Base-by-base conservation (phyloP, 1,140 invertebrate genomes). In the Drosophila teissieri region DNA sequence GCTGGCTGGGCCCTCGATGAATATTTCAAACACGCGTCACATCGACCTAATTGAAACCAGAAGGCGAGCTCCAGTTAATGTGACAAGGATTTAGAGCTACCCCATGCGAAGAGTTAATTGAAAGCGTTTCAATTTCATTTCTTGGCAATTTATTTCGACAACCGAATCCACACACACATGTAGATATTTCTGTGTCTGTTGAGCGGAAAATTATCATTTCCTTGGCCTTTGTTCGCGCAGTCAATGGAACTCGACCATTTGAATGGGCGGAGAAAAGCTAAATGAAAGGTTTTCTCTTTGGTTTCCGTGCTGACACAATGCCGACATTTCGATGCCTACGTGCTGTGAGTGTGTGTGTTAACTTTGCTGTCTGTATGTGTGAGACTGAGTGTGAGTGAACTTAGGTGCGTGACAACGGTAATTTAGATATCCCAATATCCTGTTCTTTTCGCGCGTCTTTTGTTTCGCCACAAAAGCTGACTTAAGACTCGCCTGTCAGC, bases 161-260 rank as follows among this genome's bases (percentile, higher is more conserved):
- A 36, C 24, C 60, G 10, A 65, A 37, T 64, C 31, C 45, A 4
- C 17, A 49, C 11, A 45, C 22, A 36, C 36, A 37, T 54, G 52
- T 46, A 40, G 17, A 36, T 58, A 60, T 46, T 42, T 24, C 37
- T 61, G 44, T 48, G 53, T 36, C 46, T 88, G 68, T 75, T 78
- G 60, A 73, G 83, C 79, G 83, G 80, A 88, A 88, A 88, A 89
- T 89, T 83, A 88, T 88, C 56, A 88, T 89, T 83, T 89, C 79
- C 79, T 76, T 69, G 45, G 72, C 67, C 57, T 88, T 86, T 86
- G 79, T 86, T 81, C 62, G 70, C 70, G 27, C 75, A 73, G 75
- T 83, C 79, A 89, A 77, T 81, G 81, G 65, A 62, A 44, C 64
- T 52, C 60, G 60, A 49, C 63, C 57, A 15, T 40, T 37, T 4